Conservation (phyloP, 2,113 vertebrate genomes). For the Hippolais icterina region DNA sequence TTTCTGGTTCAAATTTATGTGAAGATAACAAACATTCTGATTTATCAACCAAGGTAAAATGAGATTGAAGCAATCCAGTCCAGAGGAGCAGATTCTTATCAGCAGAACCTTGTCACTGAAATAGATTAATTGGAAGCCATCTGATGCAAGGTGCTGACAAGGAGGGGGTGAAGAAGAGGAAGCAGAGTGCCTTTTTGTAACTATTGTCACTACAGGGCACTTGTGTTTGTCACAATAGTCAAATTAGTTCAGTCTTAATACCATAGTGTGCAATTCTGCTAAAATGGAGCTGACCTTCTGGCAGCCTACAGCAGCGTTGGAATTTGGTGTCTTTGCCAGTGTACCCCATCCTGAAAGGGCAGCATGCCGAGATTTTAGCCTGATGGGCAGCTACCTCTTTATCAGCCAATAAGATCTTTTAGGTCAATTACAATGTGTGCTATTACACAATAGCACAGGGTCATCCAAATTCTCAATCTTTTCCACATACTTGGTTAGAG, state of each 20-base stretch:
- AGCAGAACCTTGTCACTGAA: not conserved
- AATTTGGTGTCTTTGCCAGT: not conserved
- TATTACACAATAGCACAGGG: not conserved
- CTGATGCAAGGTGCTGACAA: not conserved
- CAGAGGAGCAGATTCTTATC: conserved; percentile 2
- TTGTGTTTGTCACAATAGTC: not conserved
- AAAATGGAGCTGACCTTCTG: not conserved
- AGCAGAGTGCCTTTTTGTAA: not conserved
- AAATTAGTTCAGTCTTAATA: not conserved
- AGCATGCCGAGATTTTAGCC: not conserved
- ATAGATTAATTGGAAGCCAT: not conserved
- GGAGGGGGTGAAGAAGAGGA: not conserved
- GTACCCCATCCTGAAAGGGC: not conserved
- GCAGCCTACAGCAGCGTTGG: not conserved
- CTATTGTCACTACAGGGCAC: not conserved
- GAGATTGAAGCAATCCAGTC: not conserved
- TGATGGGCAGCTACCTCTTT: not conserved
- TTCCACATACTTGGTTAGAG: not conserved
- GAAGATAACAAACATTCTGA: not conserved
- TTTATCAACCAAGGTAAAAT: conserved; percentile 20
- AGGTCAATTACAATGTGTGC: not conserved
- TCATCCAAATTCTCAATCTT: not conserved
- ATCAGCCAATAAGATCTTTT: not conserved
- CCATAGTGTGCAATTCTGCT: not conserved
- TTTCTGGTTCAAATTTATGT: not conserved